These are phyloP conservation scores for Sinocyclocheilus anophthalmus DNA, from an alignment of 2,113 vertebrate genomes.

Conservation along the genomic window DNA sequence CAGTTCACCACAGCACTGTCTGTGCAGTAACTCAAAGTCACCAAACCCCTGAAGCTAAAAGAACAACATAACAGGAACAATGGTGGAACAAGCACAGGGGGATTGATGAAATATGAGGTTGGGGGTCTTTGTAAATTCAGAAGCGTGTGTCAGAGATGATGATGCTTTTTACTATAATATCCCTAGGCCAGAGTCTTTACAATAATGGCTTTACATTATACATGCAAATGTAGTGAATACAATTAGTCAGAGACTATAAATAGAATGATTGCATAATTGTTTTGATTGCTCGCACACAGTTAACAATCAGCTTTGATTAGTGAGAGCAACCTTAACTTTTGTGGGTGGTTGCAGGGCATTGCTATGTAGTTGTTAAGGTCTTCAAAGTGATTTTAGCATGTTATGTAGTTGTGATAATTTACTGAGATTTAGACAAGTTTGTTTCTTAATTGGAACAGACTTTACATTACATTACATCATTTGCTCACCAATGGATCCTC, in stretches of 20 bases:
- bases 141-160: constrained; percentile 8
- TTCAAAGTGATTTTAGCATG: not conserved
- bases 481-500: too few species aligned
- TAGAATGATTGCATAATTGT: not conserved
- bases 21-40: constrained; percentile 45
- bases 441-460: not conserved
- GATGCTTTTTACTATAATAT: not conserved
- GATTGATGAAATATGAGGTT: constrained; percentile 10
- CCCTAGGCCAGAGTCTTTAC: not conserved
- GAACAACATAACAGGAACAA: constrained; percentile 58
- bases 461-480: not conserved
- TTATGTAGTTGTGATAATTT: not conserved
- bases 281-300: constrained; percentile 6
- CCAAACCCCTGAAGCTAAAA: constrained; percentile 49
- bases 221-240: constrained; percentile 6
- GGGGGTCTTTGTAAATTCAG: constrained; percentile 18
- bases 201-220: not conserved
- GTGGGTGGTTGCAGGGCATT: not conserved
- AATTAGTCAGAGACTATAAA: not conserved
- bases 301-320: constrained; percentile 39
- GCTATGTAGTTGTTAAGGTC: not conserved
- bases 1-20: constrained; percentile 58
- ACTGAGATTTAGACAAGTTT: too few species aligned
- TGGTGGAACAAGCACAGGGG: not conserved
- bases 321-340: constrained; percentile 29